Percentiles rank a stretch among this genome's conserved stretches.
Conservation (phyloP, 2,797 vertebrate genomes). For the Leucoraja ocellata region DNA sequence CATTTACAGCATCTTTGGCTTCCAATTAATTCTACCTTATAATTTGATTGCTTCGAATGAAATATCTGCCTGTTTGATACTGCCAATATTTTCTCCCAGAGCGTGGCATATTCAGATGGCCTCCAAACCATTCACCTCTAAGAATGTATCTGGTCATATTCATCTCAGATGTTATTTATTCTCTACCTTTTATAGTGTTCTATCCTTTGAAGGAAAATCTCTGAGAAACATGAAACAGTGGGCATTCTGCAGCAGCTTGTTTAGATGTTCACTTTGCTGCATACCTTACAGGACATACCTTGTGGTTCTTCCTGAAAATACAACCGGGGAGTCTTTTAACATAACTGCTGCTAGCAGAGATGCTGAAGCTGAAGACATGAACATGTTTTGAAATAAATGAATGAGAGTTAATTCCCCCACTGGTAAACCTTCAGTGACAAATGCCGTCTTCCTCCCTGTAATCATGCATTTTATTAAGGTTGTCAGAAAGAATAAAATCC, state of each 20-base stretch:
- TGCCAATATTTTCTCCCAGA: not conserved
- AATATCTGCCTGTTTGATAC: not conserved
- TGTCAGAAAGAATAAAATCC: not conserved
- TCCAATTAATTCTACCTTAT: too few relatives aligned
- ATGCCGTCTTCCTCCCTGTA: not conserved
- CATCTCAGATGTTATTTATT: not conserved
- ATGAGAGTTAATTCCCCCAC: too few relatives aligned
- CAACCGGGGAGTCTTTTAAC: too few relatives aligned
- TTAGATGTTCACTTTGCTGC: not conserved
- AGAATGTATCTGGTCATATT: not conserved
- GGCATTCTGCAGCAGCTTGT: not conserved
- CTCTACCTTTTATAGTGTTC: not conserved
- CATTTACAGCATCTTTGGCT: too few relatives aligned
- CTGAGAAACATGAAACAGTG: not conserved
- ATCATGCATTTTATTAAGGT: not conserved
- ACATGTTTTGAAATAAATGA: not conserved
- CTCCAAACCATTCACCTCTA: not conserved
- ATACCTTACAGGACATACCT: not conserved
- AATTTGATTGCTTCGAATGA: not conserved
- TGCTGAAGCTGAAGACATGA: not conserved
- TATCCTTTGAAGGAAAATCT: not conserved
- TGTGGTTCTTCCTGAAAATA: not conserved
- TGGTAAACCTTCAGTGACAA: not conserved
- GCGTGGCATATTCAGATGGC: not conserved
- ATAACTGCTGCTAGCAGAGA: not conserved